Base-by-base conservation (phyloP, 2,797 vertebrate species). In the Leptatherina wallacei region DNA sequence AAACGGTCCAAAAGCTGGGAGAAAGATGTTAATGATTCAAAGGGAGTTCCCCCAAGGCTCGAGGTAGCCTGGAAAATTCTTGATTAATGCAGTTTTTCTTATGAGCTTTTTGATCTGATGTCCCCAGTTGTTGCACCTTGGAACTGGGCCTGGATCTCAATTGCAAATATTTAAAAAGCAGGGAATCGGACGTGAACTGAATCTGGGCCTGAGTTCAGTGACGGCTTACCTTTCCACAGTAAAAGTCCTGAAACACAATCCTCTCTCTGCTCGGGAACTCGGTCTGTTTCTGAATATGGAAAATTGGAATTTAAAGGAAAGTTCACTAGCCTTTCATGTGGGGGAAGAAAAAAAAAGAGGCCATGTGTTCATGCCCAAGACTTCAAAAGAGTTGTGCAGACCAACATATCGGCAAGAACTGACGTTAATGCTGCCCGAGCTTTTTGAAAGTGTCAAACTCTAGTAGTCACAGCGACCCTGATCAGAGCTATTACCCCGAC, bases 1-100 rank as follows among this genome's bases (percentile, higher is more conserved):
- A 61, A 78, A 72, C 73, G 61, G 52, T 84, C 83, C 73, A 54
- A 12, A 84, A 78, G 61, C 51, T 54, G 69, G 61, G 27, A 38
- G 38, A 62, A 29, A 38, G 60, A 73, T 57, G 73, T 64, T 67
- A 69, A 83, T 27, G 73, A 83, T 67, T 65, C 62, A 67, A 12
- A 52, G 22, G 68, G 68, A 36, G 58, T 71, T 52, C 78, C 75
- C 69, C 30, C 2, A 0, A 42, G 80, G 77, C 67, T 57, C 3
- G 40, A 65, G 69, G 61, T 47, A 69, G 80, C 81, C 81, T 69
- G 22, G 36, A 72, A 78, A 77, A 44, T 1, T 65, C 67, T 22
- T 24, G 61, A 78, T 82, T 47, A 61, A 80, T 78, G 85, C 87
- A 75, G 74, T 80, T 85, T 47, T 87, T 75, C 73, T 73, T 78